These are phyloP conservation scores for Anguilla marmorata DNA, from an alignment of 2,797 vertebrate genomes.

Conservation along the genomic window DNA sequence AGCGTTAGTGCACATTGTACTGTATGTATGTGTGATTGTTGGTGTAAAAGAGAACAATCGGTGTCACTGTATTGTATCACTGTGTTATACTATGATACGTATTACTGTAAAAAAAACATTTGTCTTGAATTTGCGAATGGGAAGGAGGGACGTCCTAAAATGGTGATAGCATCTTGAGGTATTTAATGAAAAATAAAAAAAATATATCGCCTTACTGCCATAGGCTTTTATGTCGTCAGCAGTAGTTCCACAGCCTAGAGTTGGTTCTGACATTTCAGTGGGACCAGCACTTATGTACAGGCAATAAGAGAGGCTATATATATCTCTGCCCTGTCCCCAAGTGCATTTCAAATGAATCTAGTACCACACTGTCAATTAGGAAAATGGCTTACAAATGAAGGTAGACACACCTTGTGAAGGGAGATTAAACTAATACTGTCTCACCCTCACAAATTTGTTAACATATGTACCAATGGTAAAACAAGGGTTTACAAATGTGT, in stretches of 20 bases:
- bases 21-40: constrained; percentile 23
- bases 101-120: constrained; percentile 16
- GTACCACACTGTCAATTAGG: background rate
- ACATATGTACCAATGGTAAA: background rate
- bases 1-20: constrained; percentile 18
- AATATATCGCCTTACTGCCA: background rate
- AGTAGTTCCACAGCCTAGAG: background rate
- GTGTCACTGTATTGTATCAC: background rate
- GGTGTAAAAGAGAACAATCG: background rate
- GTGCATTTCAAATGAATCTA: background rate
- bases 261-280: background rate
- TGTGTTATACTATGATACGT: constrained; percentile 15
- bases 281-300: background rate
- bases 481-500: background rate
- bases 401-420: background rate
- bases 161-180: background rate
- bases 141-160: constrained; percentile 25
- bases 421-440: background rate
- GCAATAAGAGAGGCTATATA: background rate
- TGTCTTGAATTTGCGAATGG: constrained; percentile 15
- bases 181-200: background rate
- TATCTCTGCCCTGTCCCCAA: background rate
- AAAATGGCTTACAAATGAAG: background rate
- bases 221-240: background rate
- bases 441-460: background rate